These are phyloP conservation scores for Arctia plantaginis DNA, from an alignment of 2,888 invertebrate genomes.

Conservation along the genomic window DNA sequence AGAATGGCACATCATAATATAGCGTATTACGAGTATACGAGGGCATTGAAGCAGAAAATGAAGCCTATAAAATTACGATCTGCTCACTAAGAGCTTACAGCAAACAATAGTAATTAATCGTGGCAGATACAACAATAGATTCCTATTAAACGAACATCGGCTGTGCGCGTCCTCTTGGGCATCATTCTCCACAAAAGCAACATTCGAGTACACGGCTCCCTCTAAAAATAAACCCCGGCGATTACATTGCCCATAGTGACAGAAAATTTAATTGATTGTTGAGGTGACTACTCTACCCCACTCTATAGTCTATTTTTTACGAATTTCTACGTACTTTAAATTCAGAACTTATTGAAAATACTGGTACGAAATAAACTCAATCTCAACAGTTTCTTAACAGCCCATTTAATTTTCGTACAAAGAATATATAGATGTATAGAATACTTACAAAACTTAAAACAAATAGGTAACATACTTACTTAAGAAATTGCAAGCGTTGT, in stretches of 20 bases:
- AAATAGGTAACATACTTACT: not conserved
- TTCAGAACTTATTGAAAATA: conserved; percentile 18
- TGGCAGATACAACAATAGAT: conserved; percentile 66
- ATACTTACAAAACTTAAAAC: not conserved
- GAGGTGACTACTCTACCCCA: conserved; percentile 20
- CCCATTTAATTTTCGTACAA: not conserved
- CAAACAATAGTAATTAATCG: conserved; percentile 58
- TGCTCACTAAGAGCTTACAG: conserved; percentile 32
- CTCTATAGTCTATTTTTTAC: conserved; percentile 27
- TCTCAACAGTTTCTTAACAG: not conserved
- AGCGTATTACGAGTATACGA: conserved; percentile 23
- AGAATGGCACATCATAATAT: not conserved
- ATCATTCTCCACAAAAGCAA: conserved; percentile 62
- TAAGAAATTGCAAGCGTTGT: no score
- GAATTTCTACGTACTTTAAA: conserved; percentile 10
- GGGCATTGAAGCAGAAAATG: conserved; percentile 32
- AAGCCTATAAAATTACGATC: conserved; percentile 32
- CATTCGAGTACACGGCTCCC: conserved; percentile 44
- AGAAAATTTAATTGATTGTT: conserved; percentile 65
- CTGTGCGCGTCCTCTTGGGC: conserved; percentile 65
- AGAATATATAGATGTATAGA: not conserved
- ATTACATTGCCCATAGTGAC: conserved; percentile 56
- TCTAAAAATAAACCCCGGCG: conserved; percentile 67
- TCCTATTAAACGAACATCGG: conserved; percentile 73
- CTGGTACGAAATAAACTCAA: not conserved